Conservation (phyloP, 2,888 invertebrate genomes). For the Corbicula japonica region DNA sequence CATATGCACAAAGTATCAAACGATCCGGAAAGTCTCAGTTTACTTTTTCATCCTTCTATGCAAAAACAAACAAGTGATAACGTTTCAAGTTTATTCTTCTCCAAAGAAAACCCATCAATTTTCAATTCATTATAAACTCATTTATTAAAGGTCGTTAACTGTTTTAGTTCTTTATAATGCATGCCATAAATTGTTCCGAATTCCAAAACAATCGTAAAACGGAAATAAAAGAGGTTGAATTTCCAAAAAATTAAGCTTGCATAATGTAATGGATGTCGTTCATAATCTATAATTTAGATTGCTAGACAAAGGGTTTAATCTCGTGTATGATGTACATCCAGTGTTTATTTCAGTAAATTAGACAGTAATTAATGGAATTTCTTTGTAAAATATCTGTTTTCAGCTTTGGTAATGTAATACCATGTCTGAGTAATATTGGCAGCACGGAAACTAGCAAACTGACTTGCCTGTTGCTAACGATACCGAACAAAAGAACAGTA, state of each 20-base stretch:
- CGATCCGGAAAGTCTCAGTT: constrained; percentile 6
- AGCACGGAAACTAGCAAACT: no score
- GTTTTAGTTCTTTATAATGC: constrained; percentile 42
- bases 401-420: no score
- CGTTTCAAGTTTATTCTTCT: constrained; percentile 42
- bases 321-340: background rate
- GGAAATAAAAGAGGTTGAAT: constrained; percentile 56
- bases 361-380: background rate
- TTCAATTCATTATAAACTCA: constrained; percentile 61
- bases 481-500: no score
- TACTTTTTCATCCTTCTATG: constrained; percentile 3
- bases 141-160: constrained; percentile 51
- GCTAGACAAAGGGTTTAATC: constrained; percentile 3
- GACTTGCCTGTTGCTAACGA: no score
- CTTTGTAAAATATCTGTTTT: background rate
- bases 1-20: background rate
- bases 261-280: constrained; percentile 10
- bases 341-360: background rate
- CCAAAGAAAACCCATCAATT: constrained; percentile 51
- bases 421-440: no score
- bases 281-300: constrained; percentile 21
- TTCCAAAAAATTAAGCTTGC: constrained; percentile 42
- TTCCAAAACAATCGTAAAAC: constrained; percentile 51
- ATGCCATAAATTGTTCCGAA: constrained; percentile 44
- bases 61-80: constrained; percentile 29